Percentiles rank a stretch among this genome's conserved stretches.
Evolutionary conservation across 2,113 vertebrate species (phyloP).

Genomic region (Silurus meridionalis): DNA sequence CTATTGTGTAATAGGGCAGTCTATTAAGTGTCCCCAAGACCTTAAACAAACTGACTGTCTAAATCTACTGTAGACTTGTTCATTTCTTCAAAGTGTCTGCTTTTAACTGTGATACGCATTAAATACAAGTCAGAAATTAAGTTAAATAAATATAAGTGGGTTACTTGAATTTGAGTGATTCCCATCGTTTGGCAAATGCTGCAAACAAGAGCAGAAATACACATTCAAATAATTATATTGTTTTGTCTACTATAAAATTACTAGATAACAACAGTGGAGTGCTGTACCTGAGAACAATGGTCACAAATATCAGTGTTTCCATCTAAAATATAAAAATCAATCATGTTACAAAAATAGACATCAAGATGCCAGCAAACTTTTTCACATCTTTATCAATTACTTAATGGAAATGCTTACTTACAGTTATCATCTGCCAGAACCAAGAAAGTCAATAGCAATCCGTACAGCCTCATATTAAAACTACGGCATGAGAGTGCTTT

Average conservation of each 20-base stretch:
- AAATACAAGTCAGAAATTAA: background rate
- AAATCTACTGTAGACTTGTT: background rate
- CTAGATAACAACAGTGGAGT: background rate
- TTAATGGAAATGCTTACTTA: background rate
- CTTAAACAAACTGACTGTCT: background rate
- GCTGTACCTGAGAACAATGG: background rate
- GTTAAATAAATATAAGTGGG: background rate
- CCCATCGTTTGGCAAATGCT: fast-evolving
- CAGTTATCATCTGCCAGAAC: background rate
- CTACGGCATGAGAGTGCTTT: background rate
- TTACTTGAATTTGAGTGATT: background rate
- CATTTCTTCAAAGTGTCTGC: background rate
- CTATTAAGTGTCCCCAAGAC: too few species aligned
- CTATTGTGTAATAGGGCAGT: background rate
- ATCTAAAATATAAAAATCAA: background rate
- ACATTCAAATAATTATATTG: background rate
- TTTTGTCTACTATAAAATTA: background rate
- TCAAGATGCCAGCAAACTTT: background rate
- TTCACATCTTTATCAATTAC: background rate
- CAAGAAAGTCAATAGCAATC: constrained; percentile 7
- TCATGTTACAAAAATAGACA: background rate
- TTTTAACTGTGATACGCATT: background rate
- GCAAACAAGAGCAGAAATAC: background rate
- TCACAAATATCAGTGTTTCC: background rate
- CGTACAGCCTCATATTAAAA: constrained; percentile 23